Base-by-base conservation (phyloP, 2,797 vertebrate genomes). In the Notolepis coatsorum region DNA sequence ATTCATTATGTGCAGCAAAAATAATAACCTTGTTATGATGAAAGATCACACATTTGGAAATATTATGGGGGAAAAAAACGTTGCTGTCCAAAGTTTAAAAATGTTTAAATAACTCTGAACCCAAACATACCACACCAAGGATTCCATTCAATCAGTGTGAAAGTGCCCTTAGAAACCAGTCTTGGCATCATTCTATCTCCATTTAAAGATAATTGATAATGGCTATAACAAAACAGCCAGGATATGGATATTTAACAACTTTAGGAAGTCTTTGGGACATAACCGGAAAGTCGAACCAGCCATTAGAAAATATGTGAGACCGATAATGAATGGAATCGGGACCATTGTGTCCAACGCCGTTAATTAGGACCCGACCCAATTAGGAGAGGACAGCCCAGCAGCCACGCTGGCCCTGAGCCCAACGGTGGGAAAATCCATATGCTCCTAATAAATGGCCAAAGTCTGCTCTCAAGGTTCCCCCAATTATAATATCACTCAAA, bases 391-490 rank as follows among this genome's bases (percentile, higher is more conserved):
- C 65, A 76, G 79, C 85, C 84, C 81, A 80, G 84, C 74, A 73
- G 75, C 81, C 82, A 82, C 71, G 51, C 88, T 91, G 90, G 91
- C 87, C 68, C 33, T 0, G 15, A 79, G 90, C 90, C 90, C 87
- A 89, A 88, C 78, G 78, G 89, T 84, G 81, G 84, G 74, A 84
- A 86, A 86, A 87, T 91, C 90, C 91, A 90, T 92, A 92, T 92
- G 90, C 84, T 92, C 74, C 75, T 72, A 81, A 92, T 89, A 89
- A 88, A 87, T 77, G 82, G 77, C 69, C 77, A 63, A 68, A 80
- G 85, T 84, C 85, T 77, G 76, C 76, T 81, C 68, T 58, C 68
- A 68, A 81, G 64, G 70, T 78, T 77, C 59, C 61, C n/a, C 80
- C 84, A 85, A 89, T 91, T 88, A 91, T 82, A 88, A 79, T 76